Conservation (phyloP, 2,113 vertebrate species). For the Saguinus imperator region DNA sequence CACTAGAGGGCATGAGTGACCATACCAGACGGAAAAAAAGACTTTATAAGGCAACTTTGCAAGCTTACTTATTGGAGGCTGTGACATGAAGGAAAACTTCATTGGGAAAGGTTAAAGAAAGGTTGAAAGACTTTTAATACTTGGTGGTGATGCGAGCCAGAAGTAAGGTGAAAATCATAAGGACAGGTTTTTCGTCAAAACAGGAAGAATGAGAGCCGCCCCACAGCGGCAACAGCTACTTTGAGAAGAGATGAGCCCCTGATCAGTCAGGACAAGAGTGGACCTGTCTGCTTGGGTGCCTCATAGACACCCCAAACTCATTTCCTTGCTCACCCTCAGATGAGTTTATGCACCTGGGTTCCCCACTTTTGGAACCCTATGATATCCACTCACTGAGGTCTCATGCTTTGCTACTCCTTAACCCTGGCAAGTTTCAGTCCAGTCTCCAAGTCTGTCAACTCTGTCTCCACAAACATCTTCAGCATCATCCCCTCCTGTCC, state of each 20-base stretch:
- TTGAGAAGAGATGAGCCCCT: neutral
- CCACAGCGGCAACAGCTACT: neutral
- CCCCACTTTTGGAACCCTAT: too few relatives aligned
- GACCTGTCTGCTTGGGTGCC: neutral
- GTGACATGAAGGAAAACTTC: neutral
- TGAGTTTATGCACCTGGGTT: too few relatives aligned
- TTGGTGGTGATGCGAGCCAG: neutral
- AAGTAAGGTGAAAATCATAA: neutral
- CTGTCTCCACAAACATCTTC: neutral
- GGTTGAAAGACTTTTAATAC: neutral
- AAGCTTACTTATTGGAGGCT: neutral
- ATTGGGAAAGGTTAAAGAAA: neutral
- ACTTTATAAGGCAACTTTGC: neutral
- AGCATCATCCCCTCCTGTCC: neutral
- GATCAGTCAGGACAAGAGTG: neutral
- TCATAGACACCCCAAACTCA: neutral
- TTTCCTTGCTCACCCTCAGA: neutral
- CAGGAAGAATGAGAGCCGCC: neutral
- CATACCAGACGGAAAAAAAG: neutral
- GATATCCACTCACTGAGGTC: neutral
- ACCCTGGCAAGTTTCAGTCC: neutral
- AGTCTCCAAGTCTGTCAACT: neutral
- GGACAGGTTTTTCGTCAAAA: neutral
- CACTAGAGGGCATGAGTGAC: constrained; percentile 60
- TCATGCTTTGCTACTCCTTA: neutral